These are phyloP conservation scores for Aphrophora alni DNA, from an alignment of 2,888 invertebrate species.

Conservation along the genomic window DNA sequence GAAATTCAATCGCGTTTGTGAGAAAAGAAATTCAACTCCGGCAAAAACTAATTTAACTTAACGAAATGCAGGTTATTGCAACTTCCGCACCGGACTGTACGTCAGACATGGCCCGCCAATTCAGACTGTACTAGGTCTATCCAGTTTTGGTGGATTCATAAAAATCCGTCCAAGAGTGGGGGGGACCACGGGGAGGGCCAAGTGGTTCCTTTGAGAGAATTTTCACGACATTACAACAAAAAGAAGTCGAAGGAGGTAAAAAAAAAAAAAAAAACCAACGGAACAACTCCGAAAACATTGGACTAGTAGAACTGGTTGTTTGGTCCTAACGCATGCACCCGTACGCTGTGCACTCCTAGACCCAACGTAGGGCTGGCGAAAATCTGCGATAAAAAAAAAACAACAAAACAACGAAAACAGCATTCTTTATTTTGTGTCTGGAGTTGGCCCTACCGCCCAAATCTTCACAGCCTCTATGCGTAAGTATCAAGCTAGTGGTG, in stretches of 20 bases:
- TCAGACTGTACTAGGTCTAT: not conserved
- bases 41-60: not conserved
- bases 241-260: not conserved
- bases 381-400: not conserved
- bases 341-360: too few species aligned
- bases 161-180: not conserved
- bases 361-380: not conserved
- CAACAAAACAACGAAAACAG: not conserved
- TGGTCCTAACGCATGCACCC: not conserved
- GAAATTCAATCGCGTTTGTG: too few species aligned
- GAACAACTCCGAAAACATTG: not conserved
- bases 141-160: constrained; percentile 6
- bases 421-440: not conserved
- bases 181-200: not conserved
- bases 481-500: too few species aligned
- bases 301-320: not conserved
- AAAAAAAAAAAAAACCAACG: not conserved
- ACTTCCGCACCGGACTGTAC: not conserved
- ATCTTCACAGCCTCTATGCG: too few species aligned
- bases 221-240: not conserved
- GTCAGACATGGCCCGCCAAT: not conserved
- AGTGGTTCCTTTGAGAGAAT: constrained; percentile 6
- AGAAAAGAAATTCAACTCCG: too few species aligned
- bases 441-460: not conserved
- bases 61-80: not conserved